A percentile compares a stretch with the other conserved stretches of the same genome.
Evolutionary conservation across 2,113 vertebrate genomes (phyloP).

Genomic region (Ophthalmolycus amberensis): DNA sequence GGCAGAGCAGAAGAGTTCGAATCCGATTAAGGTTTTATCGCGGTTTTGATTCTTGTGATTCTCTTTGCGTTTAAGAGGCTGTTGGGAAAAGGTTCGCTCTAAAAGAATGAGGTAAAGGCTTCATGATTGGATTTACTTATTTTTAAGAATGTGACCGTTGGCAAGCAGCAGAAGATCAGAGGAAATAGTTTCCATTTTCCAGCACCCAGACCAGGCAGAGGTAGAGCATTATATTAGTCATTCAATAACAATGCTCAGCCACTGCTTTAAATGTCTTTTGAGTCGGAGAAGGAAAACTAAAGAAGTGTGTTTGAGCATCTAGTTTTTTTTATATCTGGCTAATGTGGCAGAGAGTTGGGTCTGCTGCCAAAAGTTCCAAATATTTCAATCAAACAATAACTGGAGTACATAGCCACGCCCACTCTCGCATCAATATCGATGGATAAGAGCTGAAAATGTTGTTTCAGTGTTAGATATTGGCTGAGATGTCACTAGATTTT

Average conservation of each 20-base stretch:
- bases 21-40: background rate
- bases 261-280: background rate
- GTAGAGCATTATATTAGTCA: background rate
- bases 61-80: background rate
- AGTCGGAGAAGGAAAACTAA: background rate
- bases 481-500: background rate
- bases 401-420: background rate
- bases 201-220: fast-evolving
- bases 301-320: background rate
- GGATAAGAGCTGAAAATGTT: background rate
- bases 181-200: background rate
- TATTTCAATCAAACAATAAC: background rate
- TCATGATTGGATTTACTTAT: background rate
- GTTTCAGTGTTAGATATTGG: background rate
- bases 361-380: background rate
- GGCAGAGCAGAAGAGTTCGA: background rate
- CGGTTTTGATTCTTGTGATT: constrained; percentile 6
- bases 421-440: background rate
- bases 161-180: background rate
- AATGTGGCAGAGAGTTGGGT: background rate
- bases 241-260: background rate
- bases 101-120: constrained; percentile 20
- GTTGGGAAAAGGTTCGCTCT: background rate
- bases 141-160: constrained; percentile 5
- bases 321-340: background rate